Percentiles rank a stretch among this genome's conserved stretches.
Conservation (phyloP, 2,113 vertebrate species). For the Leuciscus idus region DNA sequence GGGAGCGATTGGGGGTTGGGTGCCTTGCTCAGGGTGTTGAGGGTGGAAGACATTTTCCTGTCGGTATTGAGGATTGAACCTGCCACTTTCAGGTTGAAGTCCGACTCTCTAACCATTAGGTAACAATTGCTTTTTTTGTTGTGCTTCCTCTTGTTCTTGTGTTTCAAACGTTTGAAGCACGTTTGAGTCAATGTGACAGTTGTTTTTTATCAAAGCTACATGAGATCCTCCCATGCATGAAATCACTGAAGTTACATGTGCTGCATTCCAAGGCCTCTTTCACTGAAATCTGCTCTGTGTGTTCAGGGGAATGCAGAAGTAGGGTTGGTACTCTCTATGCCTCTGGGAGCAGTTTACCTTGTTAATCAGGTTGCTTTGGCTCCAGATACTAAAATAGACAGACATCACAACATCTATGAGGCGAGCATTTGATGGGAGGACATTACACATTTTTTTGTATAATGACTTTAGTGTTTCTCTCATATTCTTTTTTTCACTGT, state of each 20-base stretch:
- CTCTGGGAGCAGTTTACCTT: conserved; percentile 24
- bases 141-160: neutral
- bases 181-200: neutral
- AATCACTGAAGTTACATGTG: neutral
- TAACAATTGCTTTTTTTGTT: too few species aligned
- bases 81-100: too few species aligned
- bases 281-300: neutral
- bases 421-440: neutral
- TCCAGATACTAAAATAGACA: conserved; percentile 22
- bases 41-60: too few species aligned
- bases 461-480: neutral
- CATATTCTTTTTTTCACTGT: neutral
- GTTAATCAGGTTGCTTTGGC: conserved; percentile 4
- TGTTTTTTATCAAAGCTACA: neutral
- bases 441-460: neutral
- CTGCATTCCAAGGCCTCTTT: neutral
- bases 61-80: too few species aligned
- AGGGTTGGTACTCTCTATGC: neutral
- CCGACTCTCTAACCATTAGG: too few species aligned
- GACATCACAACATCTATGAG: neutral
- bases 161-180: neutral
- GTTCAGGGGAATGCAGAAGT: conserved; percentile 3
- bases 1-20: too few species aligned
- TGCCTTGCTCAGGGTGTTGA: too few species aligned
- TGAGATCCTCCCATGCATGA: conserved; percentile 10